A percentile compares a stretch with the other conserved stretches of the same genome.
Evolutionary conservation across 2,888 invertebrate genomes (phyloP).

Genomic region (Sphaeridia pumilis): DNA sequence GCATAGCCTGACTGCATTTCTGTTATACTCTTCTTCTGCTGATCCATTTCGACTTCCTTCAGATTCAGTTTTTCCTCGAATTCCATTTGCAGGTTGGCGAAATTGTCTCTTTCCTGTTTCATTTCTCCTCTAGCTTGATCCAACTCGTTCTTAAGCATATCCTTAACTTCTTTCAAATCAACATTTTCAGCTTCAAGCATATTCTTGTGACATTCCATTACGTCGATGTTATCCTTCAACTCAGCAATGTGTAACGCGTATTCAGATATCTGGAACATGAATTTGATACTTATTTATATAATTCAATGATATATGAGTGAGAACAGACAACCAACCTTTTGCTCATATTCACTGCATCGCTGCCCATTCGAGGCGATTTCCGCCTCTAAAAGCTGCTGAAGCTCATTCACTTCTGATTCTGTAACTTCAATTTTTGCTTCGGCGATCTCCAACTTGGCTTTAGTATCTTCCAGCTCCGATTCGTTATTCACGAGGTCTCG

Average conservation of each 20-base stretch:
- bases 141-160: neutral
- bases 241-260: slow-evolving; percentile 1
- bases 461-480: neutral
- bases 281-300: neutral
- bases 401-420: neutral
- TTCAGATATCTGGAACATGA: neutral
- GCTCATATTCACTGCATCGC: neutral
- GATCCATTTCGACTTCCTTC: too few relatives aligned
- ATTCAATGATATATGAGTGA: too few relatives aligned
- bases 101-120: slow-evolving; percentile 1
- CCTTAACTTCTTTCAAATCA: neutral
- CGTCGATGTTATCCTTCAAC: slow-evolving; percentile 7
- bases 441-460: neutral
- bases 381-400: neutral
- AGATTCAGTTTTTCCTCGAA: neutral
- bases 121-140: neutral
- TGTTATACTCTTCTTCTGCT: too few relatives aligned
- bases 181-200: neutral
- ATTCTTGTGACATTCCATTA: slow-evolving; percentile 1
- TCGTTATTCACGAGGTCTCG: neutral
- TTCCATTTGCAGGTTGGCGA: neutral
- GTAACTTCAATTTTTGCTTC: slow-evolving; percentile 2
- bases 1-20: too few relatives aligned
- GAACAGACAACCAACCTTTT: neutral
- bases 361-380: neutral